These are phyloP conservation scores for Anagrus nilaparvatae DNA, from an alignment of 1,140 invertebrate genomes.

Conservation along the genomic window DNA sequence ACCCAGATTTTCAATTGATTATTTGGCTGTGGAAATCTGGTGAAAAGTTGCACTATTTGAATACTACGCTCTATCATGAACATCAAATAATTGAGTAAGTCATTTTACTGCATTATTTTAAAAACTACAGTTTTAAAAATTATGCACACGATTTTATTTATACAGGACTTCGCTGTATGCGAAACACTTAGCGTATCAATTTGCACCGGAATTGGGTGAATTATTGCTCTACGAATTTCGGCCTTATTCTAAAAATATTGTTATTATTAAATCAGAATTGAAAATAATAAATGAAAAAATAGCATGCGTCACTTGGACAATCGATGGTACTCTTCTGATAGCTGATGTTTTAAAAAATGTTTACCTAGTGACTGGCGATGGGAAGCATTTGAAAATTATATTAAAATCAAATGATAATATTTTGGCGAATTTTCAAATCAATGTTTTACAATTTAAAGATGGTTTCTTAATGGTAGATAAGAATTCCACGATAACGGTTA, in stretches of 20 bases:
- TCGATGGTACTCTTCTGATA: slow-evolving; percentile 22
- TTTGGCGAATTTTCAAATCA: neutral
- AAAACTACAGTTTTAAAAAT: slow-evolving; percentile 1
- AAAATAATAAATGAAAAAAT: slow-evolving; percentile 12
- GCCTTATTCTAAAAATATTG: slow-evolving; percentile 25
- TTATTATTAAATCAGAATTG: slow-evolving; percentile 13
- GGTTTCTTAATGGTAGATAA: slow-evolving; percentile 20
- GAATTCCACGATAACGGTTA: slow-evolving; percentile 20
- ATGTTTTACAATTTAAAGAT: slow-evolving; percentile 4
- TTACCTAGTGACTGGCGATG: slow-evolving; percentile 18
- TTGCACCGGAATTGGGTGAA: slow-evolving; percentile 10
- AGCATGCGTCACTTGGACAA: slow-evolving; percentile 22
- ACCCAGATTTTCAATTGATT: slow-evolving; percentile 41
- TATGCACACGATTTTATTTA: slow-evolving; percentile 7
- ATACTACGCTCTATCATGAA: slow-evolving; percentile 16
- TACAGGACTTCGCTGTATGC: slow-evolving; percentile 22
- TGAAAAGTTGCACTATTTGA: slow-evolving; percentile 27
- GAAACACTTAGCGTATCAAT: slow-evolving; percentile 20
- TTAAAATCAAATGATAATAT: neutral
- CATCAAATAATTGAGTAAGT: slow-evolving; percentile 22
- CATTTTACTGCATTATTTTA: slow-evolving; percentile 2
- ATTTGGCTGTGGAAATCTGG: slow-evolving; percentile 48
- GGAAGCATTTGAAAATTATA: slow-evolving; percentile 14
- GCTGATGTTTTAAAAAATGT: slow-evolving; percentile 22
- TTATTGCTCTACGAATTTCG: slow-evolving; percentile 22